Base-by-base conservation (phyloP, 2,797 vertebrate genomes). In the Loriculus beryllinus region DNA sequence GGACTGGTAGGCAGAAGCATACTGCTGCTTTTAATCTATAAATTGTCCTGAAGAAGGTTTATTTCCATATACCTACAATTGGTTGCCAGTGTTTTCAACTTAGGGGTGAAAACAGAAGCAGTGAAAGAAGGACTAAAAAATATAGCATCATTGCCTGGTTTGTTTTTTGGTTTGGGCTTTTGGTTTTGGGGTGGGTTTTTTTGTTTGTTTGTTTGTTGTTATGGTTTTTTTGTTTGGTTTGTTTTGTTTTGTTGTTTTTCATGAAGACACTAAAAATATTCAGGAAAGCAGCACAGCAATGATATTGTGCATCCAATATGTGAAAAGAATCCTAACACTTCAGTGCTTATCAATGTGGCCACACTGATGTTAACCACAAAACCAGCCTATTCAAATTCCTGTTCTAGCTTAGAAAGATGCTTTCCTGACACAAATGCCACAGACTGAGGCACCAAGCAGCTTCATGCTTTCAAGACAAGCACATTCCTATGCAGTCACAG, bases 241-340 rank as follows among this genome's bases (percentile, higher is more conserved):
- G 12, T 54, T 56, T 56, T 56, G 31, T 22, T 56, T 56, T 23
- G 6, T 52, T 67, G 9, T 52, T 63, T 35, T 78, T 29, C 21
- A 14, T 77, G 64, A 85, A 56, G 49, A 48, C 9, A 35, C 14
- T 26, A 88, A 35, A 54, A 49, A 31, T 60, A 74, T 29, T 45
- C 33, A 51, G 51, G 56, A 72, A 77, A 67, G 65, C 26, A 43
- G n/a, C 29, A 49, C 2, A 81, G 10, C 0, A 5, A 22, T 11
- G 22, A 87, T 45, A 45, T 59, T 70, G 47, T 0, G 0, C 26
- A 80, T 35, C 18, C 63, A 62, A 74, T 40, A 6, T 4, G 0
- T n/a, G 7, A 51, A 81, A 52, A 12, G 11, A 21, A 52, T 35
- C 28, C 33, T 67, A 65, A 51, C 4, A 10, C 8, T 2, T 1